Evolutionary conservation across 2,888 invertebrate species (phyloP), one percentile per base, ranked within the genome.

Genomic region (Chaitophorus viminalis): DNA sequence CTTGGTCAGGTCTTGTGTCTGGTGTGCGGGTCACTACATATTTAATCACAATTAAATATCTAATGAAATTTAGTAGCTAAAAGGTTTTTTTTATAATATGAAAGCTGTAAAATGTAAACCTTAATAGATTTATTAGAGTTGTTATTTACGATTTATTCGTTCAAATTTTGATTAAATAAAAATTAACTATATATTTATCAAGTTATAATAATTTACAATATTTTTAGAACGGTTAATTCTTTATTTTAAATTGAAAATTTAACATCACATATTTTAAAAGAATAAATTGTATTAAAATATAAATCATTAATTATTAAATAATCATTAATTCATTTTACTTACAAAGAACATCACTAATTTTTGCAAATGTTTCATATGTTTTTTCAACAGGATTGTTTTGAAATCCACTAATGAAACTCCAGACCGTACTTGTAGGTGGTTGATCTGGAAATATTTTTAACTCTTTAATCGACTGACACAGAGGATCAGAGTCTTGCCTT

Each of bases 301-400:
- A 68, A n/a, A 68, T 68, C 68, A n/a, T 4, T 36, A 65, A 18
- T 36, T 8, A 33, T n/a, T n/a, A n/a, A n/a, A n/a, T n/a, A n/a
- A n/a, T n/a, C n/a, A n/a, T n/a, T n/a, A n/a, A n/a, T n/a, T n/a
- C n/a, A 68, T 60, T 21, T 76, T 65, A 92, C 92, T 93, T 93
- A 93, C 94, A 91, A 90, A 94, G 94, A 91, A 95, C 95, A 92
- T 96, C 95, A 21, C 96, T 95, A 39, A 98, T 93, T 92, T 97
- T 97, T 39, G 96, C 95, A 92, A 98, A 96, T 0, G 96, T 95
- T 90, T 95, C 96, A 92, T 97, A 91, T 0, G 97, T 95, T 0
- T 96, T 95, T 91, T 95, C 95, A 91, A 96, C 96, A 0, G 98
- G 97, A 90, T 96, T 93, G 89, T 94, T 92, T 89, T 93, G 93